These are phyloP conservation scores for Microcebus tavaratra DNA, from an alignment of 2,113 vertebrate genomes.

Conservation along the genomic window DNA sequence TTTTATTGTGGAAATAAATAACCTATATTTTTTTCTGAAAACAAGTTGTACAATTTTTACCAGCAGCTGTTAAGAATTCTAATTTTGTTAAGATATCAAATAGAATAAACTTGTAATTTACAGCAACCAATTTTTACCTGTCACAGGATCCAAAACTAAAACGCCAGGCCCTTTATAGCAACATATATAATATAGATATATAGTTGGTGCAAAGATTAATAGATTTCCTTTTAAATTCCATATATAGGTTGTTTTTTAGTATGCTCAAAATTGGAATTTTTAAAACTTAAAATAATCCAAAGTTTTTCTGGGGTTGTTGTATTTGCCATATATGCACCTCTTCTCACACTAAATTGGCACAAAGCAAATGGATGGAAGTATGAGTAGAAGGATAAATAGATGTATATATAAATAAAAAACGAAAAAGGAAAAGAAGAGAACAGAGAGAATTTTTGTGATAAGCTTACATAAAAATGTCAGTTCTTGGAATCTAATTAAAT, in stretches of 20 bases:
- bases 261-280: background rate
- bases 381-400: background rate
- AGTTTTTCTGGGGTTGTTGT: background rate
- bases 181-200: background rate
- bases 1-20: background rate
- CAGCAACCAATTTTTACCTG: background rate
- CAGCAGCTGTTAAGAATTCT: background rate
- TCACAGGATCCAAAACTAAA: background rate
- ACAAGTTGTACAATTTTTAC: background rate
- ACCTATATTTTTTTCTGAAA: background rate
- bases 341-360: background rate
- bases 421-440: background rate
- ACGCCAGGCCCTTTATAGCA: background rate
- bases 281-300: background rate
- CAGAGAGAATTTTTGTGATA: background rate
- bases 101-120: background rate
- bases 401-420: background rate
- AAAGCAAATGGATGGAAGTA: background rate
- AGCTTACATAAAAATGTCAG: background rate
- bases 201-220: background rate
- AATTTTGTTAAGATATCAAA: constrained; percentile 5
- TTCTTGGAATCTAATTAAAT: constrained; percentile 23
- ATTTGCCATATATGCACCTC: background rate
- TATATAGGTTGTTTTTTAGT: background rate
- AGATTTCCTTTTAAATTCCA: background rate